These are phyloP conservation scores for Crotalus horridus DNA, from an alignment of 2,113 vertebrate genomes.

Conservation along the genomic window DNA sequence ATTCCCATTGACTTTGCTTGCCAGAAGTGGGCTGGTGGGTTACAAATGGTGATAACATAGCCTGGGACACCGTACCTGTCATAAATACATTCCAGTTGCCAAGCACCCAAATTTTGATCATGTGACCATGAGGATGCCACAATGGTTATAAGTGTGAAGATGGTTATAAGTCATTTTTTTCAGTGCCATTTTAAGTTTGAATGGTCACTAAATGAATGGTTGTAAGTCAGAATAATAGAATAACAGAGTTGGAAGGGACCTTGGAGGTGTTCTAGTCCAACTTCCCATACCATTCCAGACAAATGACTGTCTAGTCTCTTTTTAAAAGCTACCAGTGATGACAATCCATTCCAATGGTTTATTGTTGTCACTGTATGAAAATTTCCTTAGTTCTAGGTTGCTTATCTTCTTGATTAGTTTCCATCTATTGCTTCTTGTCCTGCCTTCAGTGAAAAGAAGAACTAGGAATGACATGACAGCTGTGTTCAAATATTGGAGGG, in stretches of 20 bases:
- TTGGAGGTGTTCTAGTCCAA: not conserved
- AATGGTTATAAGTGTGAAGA: not conserved
- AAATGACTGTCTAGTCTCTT: not conserved
- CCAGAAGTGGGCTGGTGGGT: not conserved
- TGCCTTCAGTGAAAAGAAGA: not conserved
- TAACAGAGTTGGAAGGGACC: not conserved
- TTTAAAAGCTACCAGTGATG: not conserved
- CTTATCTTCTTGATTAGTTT: not conserved
- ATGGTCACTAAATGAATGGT: not conserved
- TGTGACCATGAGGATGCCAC: not conserved
- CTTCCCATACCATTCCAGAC: not conserved
- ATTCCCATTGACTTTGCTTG: not conserved
- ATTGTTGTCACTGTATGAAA: not conserved
- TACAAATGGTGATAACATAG: not conserved
- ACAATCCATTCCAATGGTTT: not conserved
- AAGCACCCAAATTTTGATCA: not conserved
- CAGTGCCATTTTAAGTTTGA: not conserved
- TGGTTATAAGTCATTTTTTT: not conserved
- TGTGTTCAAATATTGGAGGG: not conserved
- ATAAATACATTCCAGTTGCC: not conserved
- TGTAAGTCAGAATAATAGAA: not conserved
- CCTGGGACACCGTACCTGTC: not conserved
- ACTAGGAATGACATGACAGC: not conserved
- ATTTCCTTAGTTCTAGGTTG: not conserved
- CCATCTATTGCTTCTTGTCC: not conserved